Evolutionary conservation across 1,140 invertebrate genomes (phyloP), one percentile per base, ranked within the genome.

Genomic region (Marisa cornuarietis): DNA sequence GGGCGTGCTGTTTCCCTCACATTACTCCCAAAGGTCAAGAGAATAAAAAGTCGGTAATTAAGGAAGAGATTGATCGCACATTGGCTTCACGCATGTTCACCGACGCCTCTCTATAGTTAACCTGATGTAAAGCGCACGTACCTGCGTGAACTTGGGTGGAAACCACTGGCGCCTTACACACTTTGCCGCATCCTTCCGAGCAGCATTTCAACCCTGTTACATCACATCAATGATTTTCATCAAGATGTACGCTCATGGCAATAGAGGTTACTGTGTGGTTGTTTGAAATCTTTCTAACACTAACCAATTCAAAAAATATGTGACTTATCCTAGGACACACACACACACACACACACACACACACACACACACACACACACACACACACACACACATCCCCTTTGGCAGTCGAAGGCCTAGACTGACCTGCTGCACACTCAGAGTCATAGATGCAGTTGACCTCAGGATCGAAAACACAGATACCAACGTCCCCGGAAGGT

Each of bases 391-490:
- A 31, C 18, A 26, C 24, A 61, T 10, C 24, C n/a, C 14, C 0
- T n/a, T 20, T 8, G 1, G 61, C 18, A 75, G n/a, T 22, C n/a
- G 22, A 24, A 18, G 0, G 18, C 1, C 7, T 16, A 31, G 26
- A 69, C 69, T 65, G n/a, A 79, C 78, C 78, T 9, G 14, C 16
- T 49, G 20, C 11, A 76, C 79, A 80, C n/a, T 80, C 79, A 10
- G 52, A 61, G 51, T 80, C 79, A 7, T 1, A 14, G 11, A 80
- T 7, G 58, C 79, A 80, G 74, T 80, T 80, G 63, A 71, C 58
- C 5, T 74, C 63, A 18, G 79, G 79, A n/a, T 63, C 72, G 62
- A 80, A 80, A 6, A 76, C 54, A 62, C 79, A 80, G n/a, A 77
- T 76, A 20, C 74, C 66, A 20, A 52, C 54, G 54, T 71, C 18